Conservation (phyloP, 2,888 invertebrate species). For the Campoletis raptor region DNA sequence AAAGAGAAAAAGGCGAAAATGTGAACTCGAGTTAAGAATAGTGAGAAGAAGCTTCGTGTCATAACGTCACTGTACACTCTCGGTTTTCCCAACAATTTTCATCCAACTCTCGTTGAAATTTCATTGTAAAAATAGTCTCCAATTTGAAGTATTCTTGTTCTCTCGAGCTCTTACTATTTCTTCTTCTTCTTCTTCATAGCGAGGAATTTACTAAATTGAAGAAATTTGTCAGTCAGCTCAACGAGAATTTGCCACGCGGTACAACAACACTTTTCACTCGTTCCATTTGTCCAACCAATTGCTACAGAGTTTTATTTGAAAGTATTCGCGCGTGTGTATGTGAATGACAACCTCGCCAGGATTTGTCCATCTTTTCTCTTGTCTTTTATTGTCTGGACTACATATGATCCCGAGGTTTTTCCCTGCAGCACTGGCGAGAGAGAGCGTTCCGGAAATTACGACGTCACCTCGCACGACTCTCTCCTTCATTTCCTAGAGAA, state of each 20-base stretch:
- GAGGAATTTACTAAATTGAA: neutral
- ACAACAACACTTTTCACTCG: neutral
- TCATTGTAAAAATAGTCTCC: neutral
- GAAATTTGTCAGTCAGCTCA: neutral
- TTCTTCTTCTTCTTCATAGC: neutral
- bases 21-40: constrained; percentile 60
- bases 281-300: neutral
- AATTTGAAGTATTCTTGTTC: neutral
- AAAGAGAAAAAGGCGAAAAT: constrained; percentile 12
- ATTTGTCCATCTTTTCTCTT: constrained; percentile 14
- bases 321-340: neutral
- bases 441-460: constrained; percentile 60
- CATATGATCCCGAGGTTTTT: neutral
- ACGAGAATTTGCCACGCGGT: neutral
- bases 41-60: neutral
- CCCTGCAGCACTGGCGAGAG: neutral
- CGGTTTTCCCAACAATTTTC: neutral
- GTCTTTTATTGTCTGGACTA: neutral
- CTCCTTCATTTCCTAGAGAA: constrained; percentile 49
- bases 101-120: neutral
- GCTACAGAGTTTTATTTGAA: neutral
- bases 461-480: constrained; percentile 51
- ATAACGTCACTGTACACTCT: neutral
- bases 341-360: neutral
- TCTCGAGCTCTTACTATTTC: neutral